Evolutionary conservation across 1,140 invertebrate genomes (phyloP).

Genomic region (Danaus plexippus): DNA sequence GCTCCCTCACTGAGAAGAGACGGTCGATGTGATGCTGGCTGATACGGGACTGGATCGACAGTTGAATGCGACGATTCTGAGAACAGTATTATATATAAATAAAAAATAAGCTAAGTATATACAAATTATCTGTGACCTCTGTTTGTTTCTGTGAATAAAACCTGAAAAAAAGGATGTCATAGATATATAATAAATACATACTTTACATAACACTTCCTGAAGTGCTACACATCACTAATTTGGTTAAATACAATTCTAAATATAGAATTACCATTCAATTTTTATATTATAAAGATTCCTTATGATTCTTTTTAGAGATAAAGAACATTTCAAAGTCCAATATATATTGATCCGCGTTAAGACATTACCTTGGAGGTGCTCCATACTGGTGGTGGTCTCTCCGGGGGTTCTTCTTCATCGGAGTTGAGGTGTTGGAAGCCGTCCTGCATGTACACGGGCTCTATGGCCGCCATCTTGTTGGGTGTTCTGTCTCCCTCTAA

Average conservation of each 20-base stretch:
- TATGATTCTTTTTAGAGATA: too few species aligned
- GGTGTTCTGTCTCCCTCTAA: constrained; percentile 32
- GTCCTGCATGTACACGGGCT: constrained; percentile 53
- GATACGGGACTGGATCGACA: constrained; percentile 27
- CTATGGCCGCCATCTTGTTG: constrained; percentile 10
- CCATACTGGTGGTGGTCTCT: constrained; percentile 32
- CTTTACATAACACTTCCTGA: too few species aligned
- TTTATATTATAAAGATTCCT: constrained; percentile 21
- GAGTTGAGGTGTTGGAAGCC: constrained; percentile 59
- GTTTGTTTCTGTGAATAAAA: not conserved
- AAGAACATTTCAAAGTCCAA: too few species aligned
- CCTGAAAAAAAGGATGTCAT: too few species aligned
- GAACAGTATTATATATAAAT: not conserved
- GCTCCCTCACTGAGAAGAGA: constrained; percentile 76
- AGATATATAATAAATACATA: too few species aligned
- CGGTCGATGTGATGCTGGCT: constrained; percentile 54
- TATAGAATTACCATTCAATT: not conserved
- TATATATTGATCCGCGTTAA: too few species aligned
- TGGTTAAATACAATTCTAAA: too few species aligned
- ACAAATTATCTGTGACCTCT: not conserved
- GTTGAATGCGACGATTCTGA: constrained; percentile 25
- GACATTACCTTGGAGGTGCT: constrained; percentile 28
- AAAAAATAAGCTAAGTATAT: not conserved
- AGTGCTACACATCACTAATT: too few species aligned
- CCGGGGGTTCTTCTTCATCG: constrained; percentile 40